Evolutionary conservation across 2,888 invertebrate species (phyloP).

Genomic region (Ectemnius continuus): DNA sequence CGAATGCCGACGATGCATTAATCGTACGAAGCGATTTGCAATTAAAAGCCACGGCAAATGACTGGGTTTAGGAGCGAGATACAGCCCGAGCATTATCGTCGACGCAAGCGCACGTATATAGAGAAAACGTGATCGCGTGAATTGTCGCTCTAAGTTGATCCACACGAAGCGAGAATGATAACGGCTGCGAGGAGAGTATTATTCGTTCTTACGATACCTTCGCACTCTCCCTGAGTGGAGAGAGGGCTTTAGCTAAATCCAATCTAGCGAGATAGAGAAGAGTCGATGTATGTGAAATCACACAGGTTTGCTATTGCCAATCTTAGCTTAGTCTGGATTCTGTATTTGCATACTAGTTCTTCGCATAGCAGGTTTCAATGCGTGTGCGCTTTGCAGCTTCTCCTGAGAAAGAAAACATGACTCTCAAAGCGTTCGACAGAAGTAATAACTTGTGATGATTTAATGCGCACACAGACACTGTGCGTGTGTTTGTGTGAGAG

Average conservation of each 20-base stretch:
- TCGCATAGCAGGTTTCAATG: constrained; percentile 37
- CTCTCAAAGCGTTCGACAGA: constrained; percentile 55
- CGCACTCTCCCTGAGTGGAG: constrained; percentile 37
- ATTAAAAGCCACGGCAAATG: background rate
- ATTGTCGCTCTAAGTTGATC: background rate
- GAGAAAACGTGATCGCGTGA: constrained; percentile 4
- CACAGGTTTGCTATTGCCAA: constrained; percentile 38
- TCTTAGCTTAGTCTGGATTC: constrained; percentile 43
- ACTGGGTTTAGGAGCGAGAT: background rate
- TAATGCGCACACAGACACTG: no score
- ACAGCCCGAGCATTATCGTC: constrained; percentile 8
- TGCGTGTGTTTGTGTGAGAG: no score
- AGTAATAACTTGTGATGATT: constrained; percentile 9
- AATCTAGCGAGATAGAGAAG: constrained; percentile 38
- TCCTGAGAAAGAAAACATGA: constrained; percentile 67
- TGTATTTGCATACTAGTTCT: constrained; percentile 40
- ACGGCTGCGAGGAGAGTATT: constrained; percentile 35
- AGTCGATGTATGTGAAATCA: constrained; percentile 42
- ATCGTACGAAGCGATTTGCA: background rate
- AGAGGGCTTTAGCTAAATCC: constrained; percentile 47
- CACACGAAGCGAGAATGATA: constrained; percentile 5
- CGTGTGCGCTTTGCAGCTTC: constrained; percentile 46
- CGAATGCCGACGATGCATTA: background rate
- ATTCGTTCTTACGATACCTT: constrained; percentile 59
- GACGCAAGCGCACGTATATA: background rate